Conservation (phyloP, 2,797 vertebrate species). For the Enteromius anoplus region DNA sequence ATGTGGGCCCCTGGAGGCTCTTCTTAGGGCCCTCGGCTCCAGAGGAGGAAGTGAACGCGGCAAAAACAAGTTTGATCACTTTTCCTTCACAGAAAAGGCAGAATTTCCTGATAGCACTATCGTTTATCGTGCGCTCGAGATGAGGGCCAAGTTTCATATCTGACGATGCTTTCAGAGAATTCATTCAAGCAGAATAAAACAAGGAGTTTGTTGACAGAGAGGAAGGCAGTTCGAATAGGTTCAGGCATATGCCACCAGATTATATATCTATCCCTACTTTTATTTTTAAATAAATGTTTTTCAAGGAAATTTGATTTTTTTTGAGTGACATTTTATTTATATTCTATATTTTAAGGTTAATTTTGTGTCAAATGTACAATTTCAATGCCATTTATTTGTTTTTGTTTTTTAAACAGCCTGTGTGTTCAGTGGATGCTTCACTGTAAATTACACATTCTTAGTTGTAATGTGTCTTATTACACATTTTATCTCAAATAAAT, state of each 20-base stretch:
- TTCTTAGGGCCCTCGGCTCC: slow-evolving; percentile 50
- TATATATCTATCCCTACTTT: neutral
- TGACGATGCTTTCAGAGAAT: slow-evolving; percentile 34
- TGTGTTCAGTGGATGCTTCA: neutral
- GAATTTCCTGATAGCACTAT: slow-evolving; percentile 33
- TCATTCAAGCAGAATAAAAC: slow-evolving; percentile 44
- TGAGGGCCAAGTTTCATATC: slow-evolving; percentile 42
- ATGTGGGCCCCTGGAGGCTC: slow-evolving; percentile 28
- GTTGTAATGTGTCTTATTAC: no score
- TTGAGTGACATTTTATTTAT: neutral
- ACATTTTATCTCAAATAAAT: neutral
- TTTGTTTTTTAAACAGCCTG: neutral
- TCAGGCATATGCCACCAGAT: neutral
- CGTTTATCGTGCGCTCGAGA: slow-evolving; percentile 35
- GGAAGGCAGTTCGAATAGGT: slow-evolving; percentile 6
- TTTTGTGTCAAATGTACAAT: neutral
- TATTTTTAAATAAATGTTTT: neutral
- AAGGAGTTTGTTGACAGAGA: slow-evolving; percentile 37
- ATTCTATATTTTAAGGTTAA: neutral
- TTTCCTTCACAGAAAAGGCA: slow-evolving; percentile 50
- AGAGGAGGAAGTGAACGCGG: slow-evolving; percentile 71
- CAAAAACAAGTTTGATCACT: slow-evolving; percentile 73
- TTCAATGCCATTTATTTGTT: neutral
- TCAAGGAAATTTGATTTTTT: neutral
- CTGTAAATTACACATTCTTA: neutral